Evolutionary conservation across 1,140 invertebrate species (phyloP).

Genomic region (Saccostrea cuccullata): DNA sequence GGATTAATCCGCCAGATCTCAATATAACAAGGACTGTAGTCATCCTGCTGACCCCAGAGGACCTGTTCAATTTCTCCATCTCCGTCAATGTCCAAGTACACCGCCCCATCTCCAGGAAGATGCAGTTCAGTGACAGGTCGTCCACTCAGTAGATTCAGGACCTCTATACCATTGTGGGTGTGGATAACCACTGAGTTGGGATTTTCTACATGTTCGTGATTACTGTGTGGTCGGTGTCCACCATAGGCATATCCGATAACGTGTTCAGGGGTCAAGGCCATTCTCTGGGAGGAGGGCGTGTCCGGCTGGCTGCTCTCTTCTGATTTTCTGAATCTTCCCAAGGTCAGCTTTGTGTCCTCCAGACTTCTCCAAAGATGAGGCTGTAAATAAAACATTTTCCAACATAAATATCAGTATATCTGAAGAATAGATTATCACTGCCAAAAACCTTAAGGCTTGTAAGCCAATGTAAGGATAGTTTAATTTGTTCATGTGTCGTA

Average conservation of each 20-base stretch:
- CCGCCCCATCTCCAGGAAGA: slow-evolving; percentile 61
- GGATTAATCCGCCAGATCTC: slow-evolving; percentile 69
- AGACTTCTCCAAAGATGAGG: slow-evolving; percentile 71
- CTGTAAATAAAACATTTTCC: slow-evolving; percentile 56
- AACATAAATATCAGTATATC: neutral
- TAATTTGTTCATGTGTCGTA: too few relatives aligned
- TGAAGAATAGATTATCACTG: too few relatives aligned
- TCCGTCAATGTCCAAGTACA: slow-evolving; percentile 69
- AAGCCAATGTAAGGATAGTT: too few relatives aligned
- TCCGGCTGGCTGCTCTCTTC: slow-evolving; percentile 43
- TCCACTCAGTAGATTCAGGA: slow-evolving; percentile 71
- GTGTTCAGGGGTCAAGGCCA: slow-evolving; percentile 67
- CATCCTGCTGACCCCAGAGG: slow-evolving; percentile 66
- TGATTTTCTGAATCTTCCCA: slow-evolving; percentile 68
- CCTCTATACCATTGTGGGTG: slow-evolving; percentile 70
- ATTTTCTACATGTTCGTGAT: slow-evolving; percentile 68
- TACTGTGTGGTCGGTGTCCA: slow-evolving; percentile 73
- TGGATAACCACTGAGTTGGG: slow-evolving; percentile 72
- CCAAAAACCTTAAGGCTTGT: too few relatives aligned
- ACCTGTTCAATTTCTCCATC: slow-evolving; percentile 70
- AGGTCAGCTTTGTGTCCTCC: slow-evolving; percentile 69
- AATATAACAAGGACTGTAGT: slow-evolving; percentile 69
- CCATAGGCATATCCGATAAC: slow-evolving; percentile 74
- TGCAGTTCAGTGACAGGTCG: slow-evolving; percentile 69
- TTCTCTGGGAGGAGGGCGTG: slow-evolving; percentile 12